Percentiles rank a stretch among this genome's conserved stretches.
These are phyloP conservation scores for Plusia festucae DNA, from an alignment of 2,888 invertebrate genomes.

Conservation along the genomic window DNA sequence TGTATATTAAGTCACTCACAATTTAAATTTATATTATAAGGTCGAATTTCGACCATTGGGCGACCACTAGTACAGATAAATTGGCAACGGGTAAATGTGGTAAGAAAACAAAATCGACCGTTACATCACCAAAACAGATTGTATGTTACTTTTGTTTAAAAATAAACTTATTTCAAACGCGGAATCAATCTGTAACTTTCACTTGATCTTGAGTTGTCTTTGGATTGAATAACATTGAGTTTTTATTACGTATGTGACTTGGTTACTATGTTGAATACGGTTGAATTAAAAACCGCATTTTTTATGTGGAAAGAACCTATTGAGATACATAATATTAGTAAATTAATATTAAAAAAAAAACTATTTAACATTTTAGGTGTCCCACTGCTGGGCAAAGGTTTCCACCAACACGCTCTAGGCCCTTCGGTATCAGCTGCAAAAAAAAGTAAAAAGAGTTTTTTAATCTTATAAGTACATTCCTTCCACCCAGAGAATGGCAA, in stretches of 20 bases:
- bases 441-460: background rate
- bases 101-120: conserved; percentile 48
- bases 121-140: conserved; percentile 57
- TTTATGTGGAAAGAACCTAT: too few relatives aligned
- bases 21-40: too few relatives aligned
- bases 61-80: conserved; percentile 58
- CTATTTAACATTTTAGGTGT: too few relatives aligned
- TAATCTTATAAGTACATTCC: too few relatives aligned
- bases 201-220: conserved; percentile 54
- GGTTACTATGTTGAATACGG: background rate
- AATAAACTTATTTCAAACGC: conserved; percentile 31
- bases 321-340: background rate
- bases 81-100: conserved; percentile 49
- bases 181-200: conserved; percentile 51
- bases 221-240: conserved; percentile 41
- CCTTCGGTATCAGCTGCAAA: too few relatives aligned
- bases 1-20: too few relatives aligned
- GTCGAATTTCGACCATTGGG: too few relatives aligned
- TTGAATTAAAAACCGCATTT: too few relatives aligned
- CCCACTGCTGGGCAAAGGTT: too few relatives aligned
- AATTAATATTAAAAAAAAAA: too few relatives aligned
- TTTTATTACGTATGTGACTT: background rate
- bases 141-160: conserved; percentile 36
- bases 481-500: too few relatives aligned
- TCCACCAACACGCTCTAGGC: too few relatives aligned